These are phyloP conservation scores for Minunthozetes semirufus DNA, from an alignment of 2,888 invertebrate species.

Conservation along the genomic window DNA sequence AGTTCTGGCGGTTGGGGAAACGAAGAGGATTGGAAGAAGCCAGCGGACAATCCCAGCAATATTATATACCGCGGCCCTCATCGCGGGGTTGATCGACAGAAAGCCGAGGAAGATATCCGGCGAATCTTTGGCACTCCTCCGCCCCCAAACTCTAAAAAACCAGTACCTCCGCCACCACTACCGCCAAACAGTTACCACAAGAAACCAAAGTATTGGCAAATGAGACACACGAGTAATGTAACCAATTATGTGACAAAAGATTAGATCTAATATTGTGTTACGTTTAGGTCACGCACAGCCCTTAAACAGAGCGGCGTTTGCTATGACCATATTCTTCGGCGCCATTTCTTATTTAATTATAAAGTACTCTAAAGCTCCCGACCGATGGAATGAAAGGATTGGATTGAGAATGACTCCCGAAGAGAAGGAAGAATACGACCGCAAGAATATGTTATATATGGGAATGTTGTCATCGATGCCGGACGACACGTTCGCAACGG, in stretches of 20 bases:
- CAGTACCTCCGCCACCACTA: constrained; percentile 2
- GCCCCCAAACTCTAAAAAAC: neutral
- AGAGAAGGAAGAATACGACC: neutral
- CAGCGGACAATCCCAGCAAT: neutral
- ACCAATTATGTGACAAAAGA: neutral
- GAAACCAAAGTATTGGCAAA: constrained; percentile 19
- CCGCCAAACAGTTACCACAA: constrained; percentile 18
- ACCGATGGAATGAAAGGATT: no score
- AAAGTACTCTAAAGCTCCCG: no score
- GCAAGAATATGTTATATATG: neutral
- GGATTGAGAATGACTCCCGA: neutral
- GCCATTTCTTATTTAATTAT: no score
- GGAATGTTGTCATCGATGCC: no score
- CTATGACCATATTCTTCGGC: no score
- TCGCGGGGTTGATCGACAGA: no score
- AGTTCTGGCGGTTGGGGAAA: no score
- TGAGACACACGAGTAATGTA: neutral
- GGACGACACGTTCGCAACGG: no score
- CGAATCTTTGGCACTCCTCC: neutral
- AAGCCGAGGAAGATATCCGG: neutral
- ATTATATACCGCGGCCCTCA: neutral
- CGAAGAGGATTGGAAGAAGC: neutral
- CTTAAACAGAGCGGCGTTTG: no score
- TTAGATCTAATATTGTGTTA: neutral
- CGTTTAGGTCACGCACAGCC: neutral